Conservation (phyloP, 37 sponge, comb jelly and placozoan genomes). For the Eunapius fragilis region DNA sequence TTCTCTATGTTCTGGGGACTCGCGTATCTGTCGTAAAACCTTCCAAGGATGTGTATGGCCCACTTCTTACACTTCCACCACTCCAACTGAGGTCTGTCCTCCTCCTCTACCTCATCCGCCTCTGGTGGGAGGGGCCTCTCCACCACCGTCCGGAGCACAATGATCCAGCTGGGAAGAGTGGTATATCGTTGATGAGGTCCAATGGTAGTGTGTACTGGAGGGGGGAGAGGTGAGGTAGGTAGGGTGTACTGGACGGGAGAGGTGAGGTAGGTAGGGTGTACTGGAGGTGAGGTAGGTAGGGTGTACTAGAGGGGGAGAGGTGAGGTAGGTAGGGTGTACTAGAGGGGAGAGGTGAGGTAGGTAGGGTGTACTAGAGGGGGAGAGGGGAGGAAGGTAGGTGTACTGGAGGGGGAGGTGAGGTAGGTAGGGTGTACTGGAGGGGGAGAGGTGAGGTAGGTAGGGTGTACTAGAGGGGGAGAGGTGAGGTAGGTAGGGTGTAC, state of each 20-base stretch:
- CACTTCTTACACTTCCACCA: constrained; percentile 99
- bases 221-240: background rate
- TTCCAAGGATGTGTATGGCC: constrained; percentile 79
- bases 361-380: background rate
- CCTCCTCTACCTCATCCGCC: constrained; percentile 50
- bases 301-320: too few relatives aligned
- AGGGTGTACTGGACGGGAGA: background rate
- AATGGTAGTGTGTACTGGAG: constrained; percentile 62
- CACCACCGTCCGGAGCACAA: constrained; percentile 58
- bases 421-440: too few relatives aligned
- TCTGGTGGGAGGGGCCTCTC: constrained; percentile 29
- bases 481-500: too few relatives aligned
- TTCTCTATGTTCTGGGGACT: constrained; percentile 67
- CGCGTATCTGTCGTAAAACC: constrained; percentile 86
- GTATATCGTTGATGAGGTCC: constrained; percentile 63
- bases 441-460: too few relatives aligned
- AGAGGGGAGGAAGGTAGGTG: too few relatives aligned
- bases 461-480: too few relatives aligned
- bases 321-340: too few relatives aligned
- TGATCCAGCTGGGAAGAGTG: constrained; percentile 75
- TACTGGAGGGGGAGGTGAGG: too few relatives aligned
- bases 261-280: background rate
- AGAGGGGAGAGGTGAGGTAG: too few relatives aligned
- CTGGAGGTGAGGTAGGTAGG: background rate
- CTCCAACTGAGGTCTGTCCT: constrained; percentile 60